Evolutionary conservation across 1,140 invertebrate genomes (phyloP).

Genomic region (Whitmania pigra): DNA sequence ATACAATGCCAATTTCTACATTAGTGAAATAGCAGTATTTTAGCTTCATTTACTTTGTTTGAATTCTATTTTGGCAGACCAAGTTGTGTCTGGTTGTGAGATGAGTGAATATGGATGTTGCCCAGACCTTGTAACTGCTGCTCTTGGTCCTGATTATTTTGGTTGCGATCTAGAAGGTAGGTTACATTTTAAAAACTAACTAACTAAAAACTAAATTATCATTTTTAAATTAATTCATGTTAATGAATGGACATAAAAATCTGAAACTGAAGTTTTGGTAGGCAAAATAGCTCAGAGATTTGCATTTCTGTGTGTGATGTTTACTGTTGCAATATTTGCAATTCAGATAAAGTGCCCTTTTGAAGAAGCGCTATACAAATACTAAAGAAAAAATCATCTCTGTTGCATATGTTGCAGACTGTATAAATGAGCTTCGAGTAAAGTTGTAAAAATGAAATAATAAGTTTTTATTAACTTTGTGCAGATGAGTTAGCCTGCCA

Average conservation of each 20-base stretch:
- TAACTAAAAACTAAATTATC: too few relatives aligned
- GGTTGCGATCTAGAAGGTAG: slow-evolving; percentile 56
- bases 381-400: too few relatives aligned
- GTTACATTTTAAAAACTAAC: too few relatives aligned
- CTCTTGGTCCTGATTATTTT: slow-evolving; percentile 59
- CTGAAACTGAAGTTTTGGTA: slow-evolving; percentile 3
- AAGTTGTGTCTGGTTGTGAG: slow-evolving; percentile 26
- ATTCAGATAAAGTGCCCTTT: too few relatives aligned
- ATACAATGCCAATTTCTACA: too few relatives aligned
- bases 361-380: too few relatives aligned
- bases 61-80: not conserved
- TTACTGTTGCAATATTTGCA: slow-evolving; percentile 9
- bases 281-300: not conserved
- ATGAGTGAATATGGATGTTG: slow-evolving; percentile 58
- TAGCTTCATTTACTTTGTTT: not conserved
- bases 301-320: not conserved
- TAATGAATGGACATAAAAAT: not conserved
- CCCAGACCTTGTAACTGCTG: slow-evolving; percentile 66
- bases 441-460: too few relatives aligned
- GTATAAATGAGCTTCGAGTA: too few relatives aligned
- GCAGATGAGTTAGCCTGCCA: slow-evolving; percentile 31
- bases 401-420: too few relatives aligned
- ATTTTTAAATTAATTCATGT: not conserved
- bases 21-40: not conserved
- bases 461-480: not conserved